Percentiles rank a stretch among this genome's conserved stretches.
These are phyloP conservation scores for Drosophila melanosoma DNA, from an alignment of 2,888 invertebrate genomes.

Conservation along the genomic window DNA sequence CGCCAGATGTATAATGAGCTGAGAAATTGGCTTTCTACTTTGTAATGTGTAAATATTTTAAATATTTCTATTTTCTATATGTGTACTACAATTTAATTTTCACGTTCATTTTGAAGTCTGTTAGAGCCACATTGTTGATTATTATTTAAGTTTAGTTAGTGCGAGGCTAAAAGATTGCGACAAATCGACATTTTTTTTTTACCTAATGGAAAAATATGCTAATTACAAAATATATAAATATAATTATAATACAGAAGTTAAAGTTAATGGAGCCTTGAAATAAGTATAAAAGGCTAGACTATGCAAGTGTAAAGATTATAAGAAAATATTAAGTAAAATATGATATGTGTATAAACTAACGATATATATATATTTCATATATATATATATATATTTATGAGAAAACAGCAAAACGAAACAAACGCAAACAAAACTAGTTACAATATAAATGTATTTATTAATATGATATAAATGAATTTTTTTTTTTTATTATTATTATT, in stretches of 20 bases:
- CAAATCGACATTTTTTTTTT: constrained; percentile 40
- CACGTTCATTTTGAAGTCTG: constrained; percentile 73
- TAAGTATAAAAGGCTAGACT: constrained; percentile 20
- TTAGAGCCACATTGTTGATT: constrained; percentile 83
- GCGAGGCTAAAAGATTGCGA: constrained; percentile 81
- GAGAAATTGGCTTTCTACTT: constrained; percentile 42
- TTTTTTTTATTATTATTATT: constrained; percentile 42
- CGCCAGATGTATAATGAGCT: constrained; percentile 43
- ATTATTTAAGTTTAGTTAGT: constrained; percentile 85
- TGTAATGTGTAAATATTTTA: constrained; percentile 50
- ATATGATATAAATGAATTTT: constrained; percentile 51
- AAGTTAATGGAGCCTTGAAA: constrained; percentile 11
- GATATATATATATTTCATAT: neutral
- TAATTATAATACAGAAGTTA: neutral
- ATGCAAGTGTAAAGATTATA: constrained; percentile 32
- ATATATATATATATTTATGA: neutral
- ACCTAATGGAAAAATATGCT: constrained; percentile 34
- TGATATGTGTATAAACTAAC: constrained; percentile 39
- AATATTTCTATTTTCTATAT: constrained; percentile 46
- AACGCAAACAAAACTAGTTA: constrained; percentile 58
- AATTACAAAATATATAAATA: constrained; percentile 4
- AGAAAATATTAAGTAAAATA: constrained; percentile 12
- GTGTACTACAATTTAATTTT: constrained; percentile 47
- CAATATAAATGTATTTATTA: constrained; percentile 75
- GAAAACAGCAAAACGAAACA: constrained; percentile 28